These are phyloP conservation scores for Pyralis farinalis DNA, from an alignment of 2,888 invertebrate genomes.

Conservation along the genomic window DNA sequence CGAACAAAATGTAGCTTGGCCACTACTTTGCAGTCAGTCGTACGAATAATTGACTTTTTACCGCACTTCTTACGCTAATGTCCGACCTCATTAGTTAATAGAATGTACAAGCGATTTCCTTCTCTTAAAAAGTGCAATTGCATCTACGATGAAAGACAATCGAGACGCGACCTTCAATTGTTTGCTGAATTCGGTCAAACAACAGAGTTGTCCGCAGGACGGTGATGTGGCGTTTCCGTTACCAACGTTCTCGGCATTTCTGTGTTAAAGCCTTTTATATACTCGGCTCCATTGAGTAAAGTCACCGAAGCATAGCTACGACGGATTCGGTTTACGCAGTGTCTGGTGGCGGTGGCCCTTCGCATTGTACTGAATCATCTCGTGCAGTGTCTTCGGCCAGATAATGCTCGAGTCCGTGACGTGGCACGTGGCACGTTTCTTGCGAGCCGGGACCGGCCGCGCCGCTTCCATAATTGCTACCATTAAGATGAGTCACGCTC, in stretches of 20 bases:
- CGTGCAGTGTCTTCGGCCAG: constrained; percentile 23
- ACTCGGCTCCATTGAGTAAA: constrained; percentile 20
- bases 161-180: constrained; percentile 50
- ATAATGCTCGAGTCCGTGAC: constrained; percentile 23
- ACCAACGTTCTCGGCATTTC: constrained; percentile 30
- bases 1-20: constrained; percentile 45
- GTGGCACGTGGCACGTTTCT: constrained; percentile 53
- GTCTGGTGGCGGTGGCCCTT: constrained; percentile 20
- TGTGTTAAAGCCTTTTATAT: constrained; percentile 21
- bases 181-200: constrained; percentile 39
- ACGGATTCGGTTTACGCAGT: constrained; percentile 16
- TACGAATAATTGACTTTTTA: constrained; percentile 52
- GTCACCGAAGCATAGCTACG: constrained; percentile 25
- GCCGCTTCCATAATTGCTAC: constrained; percentile 65
- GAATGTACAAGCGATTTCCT: constrained; percentile 54
- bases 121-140: constrained; percentile 44
- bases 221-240: constrained; percentile 30
- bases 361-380: constrained; percentile 17
- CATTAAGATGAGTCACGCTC: constrained; percentile 79
- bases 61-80: constrained; percentile 50
- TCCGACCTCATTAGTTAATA: constrained; percentile 55
- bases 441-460: constrained; percentile 38
- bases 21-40: constrained; percentile 54
- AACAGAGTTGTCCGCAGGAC: constrained; percentile 20
- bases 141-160: constrained; percentile 45